Base-by-base conservation (phyloP, 2,113 vertebrate species). In the Dicaeum eximium region DNA sequence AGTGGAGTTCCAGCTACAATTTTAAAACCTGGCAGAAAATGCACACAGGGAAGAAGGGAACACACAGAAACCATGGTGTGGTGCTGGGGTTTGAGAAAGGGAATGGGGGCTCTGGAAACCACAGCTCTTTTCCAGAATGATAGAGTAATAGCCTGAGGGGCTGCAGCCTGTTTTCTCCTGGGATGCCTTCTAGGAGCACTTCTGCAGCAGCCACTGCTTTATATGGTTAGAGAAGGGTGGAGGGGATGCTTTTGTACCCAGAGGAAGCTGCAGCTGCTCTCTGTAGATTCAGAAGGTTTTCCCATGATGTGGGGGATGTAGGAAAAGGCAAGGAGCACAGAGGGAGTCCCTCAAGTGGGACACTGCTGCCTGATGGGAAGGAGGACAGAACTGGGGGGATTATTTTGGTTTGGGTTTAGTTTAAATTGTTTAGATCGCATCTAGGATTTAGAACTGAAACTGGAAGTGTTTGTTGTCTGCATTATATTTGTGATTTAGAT, bases 161-260 rank as follows among this genome's bases (percentile, higher is more conserved):
- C 45, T 50, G 48, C 48, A 53, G 87, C 9, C 66, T 61, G 9
- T 58, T 84, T 75, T 48, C 82, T 84, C 64, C 51, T 30, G 38
- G 80, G 62, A 86, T 0, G 3, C 22, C 1, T 88, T 75, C 70
- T 48, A 80, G 57, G 27, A 82, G 47, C 35, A 44, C 22, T 82
- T 81, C 22, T 72, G 45, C 53, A 72, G 44, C 85, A 93, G 33
- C 2, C 24, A 13, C 48, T 57, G 70, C 37, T 88, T 71, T 51
- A 56, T 15, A 66, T 1, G 7, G 30, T 33, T 33, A 44, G 12
- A 87, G 48, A 45, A 57, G n/a, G 0, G 0, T 3, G 19, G 42
- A 71, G 0, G 3, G 44, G 70, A 30, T 54, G 24, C 35, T 56
- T 54, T 3, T 37, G 38, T 7, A 79, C 31, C 24, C 74, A 85